Base-by-base conservation (phyloP, 2,797 vertebrate species). In the Tenualosa ilisha region DNA sequence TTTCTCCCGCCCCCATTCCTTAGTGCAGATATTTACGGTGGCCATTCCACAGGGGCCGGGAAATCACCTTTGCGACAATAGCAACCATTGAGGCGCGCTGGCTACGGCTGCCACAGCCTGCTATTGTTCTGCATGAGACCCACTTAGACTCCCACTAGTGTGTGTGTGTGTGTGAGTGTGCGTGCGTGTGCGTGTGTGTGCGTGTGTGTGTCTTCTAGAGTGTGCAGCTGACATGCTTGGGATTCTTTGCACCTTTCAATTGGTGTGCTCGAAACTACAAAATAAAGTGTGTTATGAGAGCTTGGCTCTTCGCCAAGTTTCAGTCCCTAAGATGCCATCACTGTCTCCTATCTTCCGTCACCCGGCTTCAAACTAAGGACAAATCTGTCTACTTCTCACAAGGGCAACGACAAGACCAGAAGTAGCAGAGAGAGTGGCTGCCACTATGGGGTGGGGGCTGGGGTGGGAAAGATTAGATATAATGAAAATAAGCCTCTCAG, bases 401-500 rank as follows among this genome's bases (percentile, higher is more conserved):
- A 93, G 93, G 93, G 93, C 43, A 49, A 24, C 24, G 40, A 8
- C 24, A n/a, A 72, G 86, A 68, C 63, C 24, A 68, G 24, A 5
- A 37, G 63, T 26, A 26, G 26, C 63, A 31, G 63, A 13, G 11
- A 15, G 83, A 94, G 93, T 92, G 93, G 91, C 91, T 91, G 93
- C 95, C 92, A 90, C 92, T 93, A 40, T 46, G 40, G 72, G 72
- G 72, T 8, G 72, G 17, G 37, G 72, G 37, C 37, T 46, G 17
- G 40, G 72, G 37, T 65, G 93, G 91, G 93, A 93, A 93, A 96
- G 94, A 96, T 95, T 96, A 95, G 95, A 96, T 95, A 96, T 96
- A 96, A 95, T 94, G 95, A 91, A 96, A 96, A 96, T 93, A 95
- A 94, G 93, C 90, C 93, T 96, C 95, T 93, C 92, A 94, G 93